Percentiles rank a stretch among this genome's conserved stretches.
phyloP scores from a whole-genome alignment of 1,140 invertebrate genomes.

The Melipona quadrifasciata region DNA sequence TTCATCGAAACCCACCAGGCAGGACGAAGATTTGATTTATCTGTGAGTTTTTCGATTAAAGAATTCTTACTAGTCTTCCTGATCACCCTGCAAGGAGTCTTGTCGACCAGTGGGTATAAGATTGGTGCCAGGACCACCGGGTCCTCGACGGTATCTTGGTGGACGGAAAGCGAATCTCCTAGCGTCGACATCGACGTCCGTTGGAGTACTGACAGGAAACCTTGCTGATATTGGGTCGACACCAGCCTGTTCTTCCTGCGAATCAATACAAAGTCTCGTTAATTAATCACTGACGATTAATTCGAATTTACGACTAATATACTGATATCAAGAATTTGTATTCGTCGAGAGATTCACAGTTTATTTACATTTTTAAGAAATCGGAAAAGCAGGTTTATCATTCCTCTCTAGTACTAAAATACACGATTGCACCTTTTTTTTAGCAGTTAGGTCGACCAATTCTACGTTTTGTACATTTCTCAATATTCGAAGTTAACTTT shows the following conservation, averaged over 20 bases:
- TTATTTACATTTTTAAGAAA: neutral
- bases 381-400: too few relatives aligned
- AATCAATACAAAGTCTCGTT: neutral
- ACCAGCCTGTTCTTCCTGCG: slow-evolving; percentile 87
- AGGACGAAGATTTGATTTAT: too few relatives aligned
- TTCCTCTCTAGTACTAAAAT: too few relatives aligned
- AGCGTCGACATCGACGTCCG: slow-evolving; percentile 81
- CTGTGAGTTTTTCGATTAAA: neutral
- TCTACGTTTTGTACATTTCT: too few relatives aligned
- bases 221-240: slow-evolving; percentile 84
- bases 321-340: too few relatives aligned
- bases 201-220: slow-evolving; percentile 78
- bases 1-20: too few relatives aligned
- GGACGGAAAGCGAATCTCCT: slow-evolving; percentile 83
- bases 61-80: slow-evolving; percentile 79
- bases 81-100: slow-evolving; percentile 78
- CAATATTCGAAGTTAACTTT: too few relatives aligned
- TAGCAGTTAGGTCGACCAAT: too few relatives aligned
- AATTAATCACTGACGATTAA: too few relatives aligned
- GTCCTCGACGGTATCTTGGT: slow-evolving; percentile 80
- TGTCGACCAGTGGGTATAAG: slow-evolving; percentile 76
- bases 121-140: slow-evolving; percentile 72
- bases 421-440: too few relatives aligned
- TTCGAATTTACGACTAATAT: too few relatives aligned
- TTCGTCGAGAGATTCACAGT: too few relatives aligned